Evolutionary conservation across 2,113 vertebrate species (phyloP).

Genomic region (Potamarius usumacintae): DNA sequence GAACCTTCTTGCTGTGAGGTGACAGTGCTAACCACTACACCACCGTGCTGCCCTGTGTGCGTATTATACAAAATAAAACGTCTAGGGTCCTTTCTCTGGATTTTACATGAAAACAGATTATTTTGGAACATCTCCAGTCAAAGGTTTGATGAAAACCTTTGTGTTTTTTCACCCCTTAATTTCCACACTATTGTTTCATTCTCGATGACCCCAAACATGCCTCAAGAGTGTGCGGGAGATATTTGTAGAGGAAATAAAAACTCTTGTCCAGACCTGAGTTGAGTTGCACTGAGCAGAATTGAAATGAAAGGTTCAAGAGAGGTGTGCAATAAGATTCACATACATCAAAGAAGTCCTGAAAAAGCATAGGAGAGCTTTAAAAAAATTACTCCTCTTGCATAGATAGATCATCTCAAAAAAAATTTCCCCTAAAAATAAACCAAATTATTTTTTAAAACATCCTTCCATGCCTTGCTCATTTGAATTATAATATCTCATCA

Average conservation of each 20-base stretch:
- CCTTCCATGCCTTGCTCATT: background rate
- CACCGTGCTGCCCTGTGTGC: too few relatives aligned
- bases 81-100: background rate
- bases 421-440: background rate
- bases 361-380: background rate
- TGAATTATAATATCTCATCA: slow-evolving; percentile 9
- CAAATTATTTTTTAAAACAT: background rate
- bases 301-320: background rate
- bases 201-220: background rate
- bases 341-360: background rate
- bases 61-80: background rate
- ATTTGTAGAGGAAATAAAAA: background rate
- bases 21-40: too few relatives aligned
- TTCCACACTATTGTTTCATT: background rate
- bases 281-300: background rate
- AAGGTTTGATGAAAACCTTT: background rate
- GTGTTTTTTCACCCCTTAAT: background rate
- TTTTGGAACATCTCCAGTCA: background rate
- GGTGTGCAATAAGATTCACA: background rate
- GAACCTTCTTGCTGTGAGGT: too few relatives aligned
- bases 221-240: background rate
- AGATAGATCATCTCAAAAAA: background rate
- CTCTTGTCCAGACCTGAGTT: background rate
- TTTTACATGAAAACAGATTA: background rate
- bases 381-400: background rate